Base-by-base conservation (phyloP, 2,113 vertebrate species). In the Bambusicola thoracicus region DNA sequence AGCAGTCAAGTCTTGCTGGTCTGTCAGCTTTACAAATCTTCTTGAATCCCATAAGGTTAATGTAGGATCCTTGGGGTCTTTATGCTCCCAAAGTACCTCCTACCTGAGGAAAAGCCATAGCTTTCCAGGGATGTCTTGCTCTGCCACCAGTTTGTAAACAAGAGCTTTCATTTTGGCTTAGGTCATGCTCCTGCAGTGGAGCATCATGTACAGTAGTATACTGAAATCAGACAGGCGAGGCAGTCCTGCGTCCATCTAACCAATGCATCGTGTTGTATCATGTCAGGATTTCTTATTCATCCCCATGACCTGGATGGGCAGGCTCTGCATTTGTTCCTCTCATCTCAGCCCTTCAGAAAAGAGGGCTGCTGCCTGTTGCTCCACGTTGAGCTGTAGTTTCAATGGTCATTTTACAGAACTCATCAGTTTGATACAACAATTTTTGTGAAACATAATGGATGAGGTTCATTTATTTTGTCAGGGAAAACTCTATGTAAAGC, bases 191-290 rank as follows among this genome's bases (percentile, higher is more conserved):
- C 11, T 40, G 36, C 34, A 59, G 41, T 44, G 43, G 19, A 69
- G 17, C 32, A 51, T 40, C 30, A 6, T 30, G 7, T 53, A 18
- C 5, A 41, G 25, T 13, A 27, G 32, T 15, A n/a, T 44, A 49
- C 16, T 30, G 66, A 55, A 43, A 65, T 55, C 20, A 75, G n/a
- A 87, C 6, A 74, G 29, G 25, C 0, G 3, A 66, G 61, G 16
- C 49, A 62, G 36, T 29, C n/a, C 87, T 91, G 49, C 44, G 1
- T 48, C 55, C 24, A 17, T 55, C 49, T 27, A 24, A 73, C 29
- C 0, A 0, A 11, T 22, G 15, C 40, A n/a, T 41, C 29, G 40
- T 44, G 76, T 46, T 29, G 7, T 6, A 11, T 73, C 2, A 0
- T 4, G 1, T 59, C 1, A 3, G n/a, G 48, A 17, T 81, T 81